Percentiles rank a stretch among this genome's conserved stretches.
phyloP scores from a whole-genome alignment of 2,888 invertebrate species.

The Exocentrus adspersus region DNA sequence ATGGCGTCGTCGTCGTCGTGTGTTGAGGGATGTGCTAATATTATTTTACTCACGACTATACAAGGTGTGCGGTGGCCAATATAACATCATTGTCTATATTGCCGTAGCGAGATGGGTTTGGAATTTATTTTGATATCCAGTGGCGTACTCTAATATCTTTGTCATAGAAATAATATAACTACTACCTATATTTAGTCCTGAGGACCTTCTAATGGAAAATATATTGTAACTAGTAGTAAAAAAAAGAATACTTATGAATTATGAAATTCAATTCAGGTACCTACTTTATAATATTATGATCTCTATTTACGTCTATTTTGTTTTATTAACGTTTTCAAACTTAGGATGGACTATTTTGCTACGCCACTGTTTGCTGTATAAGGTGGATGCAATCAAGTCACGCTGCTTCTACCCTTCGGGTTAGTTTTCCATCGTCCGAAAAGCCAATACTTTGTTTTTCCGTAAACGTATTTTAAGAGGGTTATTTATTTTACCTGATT shows the following conservation, averaged over 20 bases:
- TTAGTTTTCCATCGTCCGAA: conserved; percentile 17
- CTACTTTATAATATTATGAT: too few species aligned
- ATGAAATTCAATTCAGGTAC: too few species aligned
- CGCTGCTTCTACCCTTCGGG: conserved; percentile 23
- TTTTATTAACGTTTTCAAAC: too few species aligned
- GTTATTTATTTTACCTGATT: conserved; percentile 1
- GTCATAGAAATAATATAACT: neutral
- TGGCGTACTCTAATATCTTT: conserved; percentile 30
- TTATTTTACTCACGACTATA: conserved; percentile 59
- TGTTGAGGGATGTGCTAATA: conserved; percentile 51
- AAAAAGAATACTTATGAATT: too few species aligned
- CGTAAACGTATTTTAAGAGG: conserved; percentile 2
- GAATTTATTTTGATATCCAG: conserved; percentile 53
- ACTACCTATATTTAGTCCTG: too few species aligned
- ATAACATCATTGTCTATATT: conserved; percentile 59
- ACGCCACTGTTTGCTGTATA: conserved; percentile 19
- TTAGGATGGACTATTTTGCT: neutral
- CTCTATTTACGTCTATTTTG: too few species aligned
- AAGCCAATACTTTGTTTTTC: conserved; percentile 5
- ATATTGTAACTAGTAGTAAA: too few species aligned
- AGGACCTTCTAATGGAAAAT: too few species aligned
- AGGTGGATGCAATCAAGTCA: conserved; percentile 36
- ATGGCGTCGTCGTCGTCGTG: conserved; percentile 32
- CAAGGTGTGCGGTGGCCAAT: conserved; percentile 58
- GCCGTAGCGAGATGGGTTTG: conserved; percentile 53